Base-by-base conservation (phyloP, 2,888 invertebrate genomes). In the Drosophila picticornis region DNA sequence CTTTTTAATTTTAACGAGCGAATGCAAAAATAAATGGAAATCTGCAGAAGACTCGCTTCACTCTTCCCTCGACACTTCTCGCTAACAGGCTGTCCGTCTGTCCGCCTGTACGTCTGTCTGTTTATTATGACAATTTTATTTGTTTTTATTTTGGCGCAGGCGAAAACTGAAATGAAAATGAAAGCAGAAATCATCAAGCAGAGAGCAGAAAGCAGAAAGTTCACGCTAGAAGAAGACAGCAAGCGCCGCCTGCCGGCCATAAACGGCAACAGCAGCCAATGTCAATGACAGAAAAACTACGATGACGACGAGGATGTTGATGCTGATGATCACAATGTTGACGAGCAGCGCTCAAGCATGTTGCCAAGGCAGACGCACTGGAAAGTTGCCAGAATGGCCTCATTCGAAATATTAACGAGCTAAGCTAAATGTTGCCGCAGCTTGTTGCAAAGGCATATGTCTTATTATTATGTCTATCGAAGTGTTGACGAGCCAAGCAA, bases 101-200 rank as follows among this genome's bases (percentile, higher is more conserved):
- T 11, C 11, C 6, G 5, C 1, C 40, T 5, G 9, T 32, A 46
- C 31, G 46, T 16, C 52, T 13, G 53, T 69, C 72, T 72, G 86
- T 86, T 84, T 84, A 84, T 85, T 86, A 86, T 86, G 84, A 84
- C 84, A 72, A 75, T 83, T 83, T 84, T 81, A 77, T 86, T 86
- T 77, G 84, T 80, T 86, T 84, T 72, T 67, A 53, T 86, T 80
- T 85, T 75, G 71, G 65, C 67, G 61, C 75, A 75, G 64, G 75
- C 71, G 55, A 71, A 77, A 53, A 59, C 34, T 65, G 76, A 46
- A 46, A 25, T 46, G 84, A 83, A 83, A 84, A 81, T 73, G 84
- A 83, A 83, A 83, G 83, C 83, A 70, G 59, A 52, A 55, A 53
- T 43, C 34, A 29, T 4, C 16, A 25, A 84, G 78, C 84, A 70